Evolutionary conservation across 35 echinoderm and acorn worm genomes (phyloP).

Genomic region (Holothuria glaberrima): DNA sequence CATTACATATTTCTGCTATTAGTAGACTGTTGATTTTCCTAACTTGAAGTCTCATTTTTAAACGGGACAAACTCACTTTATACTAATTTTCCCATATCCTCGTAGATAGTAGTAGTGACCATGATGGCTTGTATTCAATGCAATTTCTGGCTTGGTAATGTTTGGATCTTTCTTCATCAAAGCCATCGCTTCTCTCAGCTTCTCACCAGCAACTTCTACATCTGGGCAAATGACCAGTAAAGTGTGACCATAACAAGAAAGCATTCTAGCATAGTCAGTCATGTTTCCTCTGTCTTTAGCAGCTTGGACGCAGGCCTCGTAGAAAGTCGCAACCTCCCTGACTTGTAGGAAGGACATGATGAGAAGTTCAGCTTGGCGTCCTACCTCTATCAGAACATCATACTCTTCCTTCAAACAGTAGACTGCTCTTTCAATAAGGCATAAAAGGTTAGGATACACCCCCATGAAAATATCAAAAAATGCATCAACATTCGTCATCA

Average conservation of each 20-base stretch:
- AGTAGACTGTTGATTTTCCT: no score
- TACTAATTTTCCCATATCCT: no score
- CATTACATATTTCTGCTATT: no score
- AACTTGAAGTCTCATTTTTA: no score
- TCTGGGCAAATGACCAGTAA: slow-evolving; percentile 44
- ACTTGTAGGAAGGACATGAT: no score
- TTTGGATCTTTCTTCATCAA: slow-evolving; percentile 34
- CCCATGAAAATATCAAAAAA: slow-evolving; percentile 27
- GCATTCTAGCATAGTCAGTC: slow-evolving; percentile 38
- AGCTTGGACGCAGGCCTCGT: slow-evolving; percentile 20
- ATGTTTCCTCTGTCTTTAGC: slow-evolving; percentile 24
- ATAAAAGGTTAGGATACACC: slow-evolving; percentile 26
- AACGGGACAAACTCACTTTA: no score
- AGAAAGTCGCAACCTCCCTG: no score
- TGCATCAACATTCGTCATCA: slow-evolving; percentile 5
- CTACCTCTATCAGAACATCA: slow-evolving; percentile 21
- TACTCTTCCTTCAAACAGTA: slow-evolving; percentile 55
- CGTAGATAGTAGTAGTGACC: slow-evolving; percentile 10
- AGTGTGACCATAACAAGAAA: slow-evolving; percentile 8
- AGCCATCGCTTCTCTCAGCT: not conserved
- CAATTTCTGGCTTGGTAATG: slow-evolving; percentile 11
- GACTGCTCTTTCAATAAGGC: slow-evolving; percentile 26
- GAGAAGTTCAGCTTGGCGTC: not conserved
- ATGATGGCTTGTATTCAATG: slow-evolving; percentile 27
- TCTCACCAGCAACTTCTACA: slow-evolving; percentile 1